phyloP scores from a whole-genome alignment of 2,888 invertebrate genomes.

The Pheosia gnoma region DNA sequence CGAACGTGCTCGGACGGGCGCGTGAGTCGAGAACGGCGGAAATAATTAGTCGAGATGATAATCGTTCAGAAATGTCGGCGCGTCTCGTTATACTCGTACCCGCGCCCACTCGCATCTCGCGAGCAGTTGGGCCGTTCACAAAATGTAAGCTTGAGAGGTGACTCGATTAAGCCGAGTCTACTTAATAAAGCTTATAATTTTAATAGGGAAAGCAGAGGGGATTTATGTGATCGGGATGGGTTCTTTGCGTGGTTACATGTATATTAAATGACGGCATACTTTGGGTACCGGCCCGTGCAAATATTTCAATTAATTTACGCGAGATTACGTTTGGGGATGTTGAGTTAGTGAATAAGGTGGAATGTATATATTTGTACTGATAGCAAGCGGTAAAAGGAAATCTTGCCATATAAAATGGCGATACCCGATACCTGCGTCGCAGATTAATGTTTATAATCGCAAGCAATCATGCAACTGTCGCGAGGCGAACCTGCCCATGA shows the following conservation, averaged over 20 bases:
- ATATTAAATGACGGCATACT: conserved; percentile 12
- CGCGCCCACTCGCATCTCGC: conserved; percentile 40
- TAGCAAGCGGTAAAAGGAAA: too few relatives aligned
- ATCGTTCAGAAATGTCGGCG: conserved; percentile 52
- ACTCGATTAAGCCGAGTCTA: conserved; percentile 32
- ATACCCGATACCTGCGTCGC: neutral
- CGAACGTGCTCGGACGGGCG: conserved; percentile 42
- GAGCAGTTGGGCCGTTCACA: conserved; percentile 38
- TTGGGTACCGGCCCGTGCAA: neutral
- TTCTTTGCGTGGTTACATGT: conserved; percentile 9
- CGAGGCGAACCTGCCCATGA: conserved; percentile 62
- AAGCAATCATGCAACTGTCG: conserved; percentile 53
- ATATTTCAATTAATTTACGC: conserved; percentile 4
- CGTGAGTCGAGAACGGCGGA: conserved; percentile 50
- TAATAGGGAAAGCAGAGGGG: conserved; percentile 27
- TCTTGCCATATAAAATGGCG: too few relatives aligned
- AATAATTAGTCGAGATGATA: conserved; percentile 69
- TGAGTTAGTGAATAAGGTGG: neutral
- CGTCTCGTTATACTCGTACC: conserved; percentile 39
- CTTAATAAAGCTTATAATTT: conserved; percentile 38
- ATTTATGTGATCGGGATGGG: conserved; percentile 17
- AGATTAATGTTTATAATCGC: conserved; percentile 33
- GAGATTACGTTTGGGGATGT: neutral
- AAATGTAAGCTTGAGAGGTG: conserved; percentile 41
- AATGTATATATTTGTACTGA: neutral